Base-by-base conservation (phyloP, 2,797 vertebrate species). In the Pelodytes ibericus region DNA sequence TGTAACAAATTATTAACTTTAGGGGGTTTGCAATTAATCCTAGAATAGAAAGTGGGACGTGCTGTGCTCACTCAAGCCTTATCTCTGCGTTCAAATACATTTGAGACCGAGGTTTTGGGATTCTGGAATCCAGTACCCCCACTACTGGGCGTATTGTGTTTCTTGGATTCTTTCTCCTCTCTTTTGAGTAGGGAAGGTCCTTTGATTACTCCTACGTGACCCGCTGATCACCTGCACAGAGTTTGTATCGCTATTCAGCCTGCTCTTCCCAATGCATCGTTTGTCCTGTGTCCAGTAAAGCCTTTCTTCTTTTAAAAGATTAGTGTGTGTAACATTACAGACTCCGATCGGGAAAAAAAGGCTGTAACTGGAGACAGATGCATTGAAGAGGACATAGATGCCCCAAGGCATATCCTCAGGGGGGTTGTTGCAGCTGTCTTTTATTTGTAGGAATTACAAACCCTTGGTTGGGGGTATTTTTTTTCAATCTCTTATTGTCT, bases 101-200 rank as follows among this genome's bases (percentile, higher is more conserved):
- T 44, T 10, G 3, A 15, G 41, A 44, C 13, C 3, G 41, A 16
- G 41, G 41, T 16, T 13, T 44, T 20, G 20, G 3, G 11, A 22
- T 53, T 7, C 20, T 53, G 31, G 81, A 74, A 77, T 84, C 83
- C 25, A 0, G 0, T 71, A 77, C 2, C 8, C 79, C 80, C 74
- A 81, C 80, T 87, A 82, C 81, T 79, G 84, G 80, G 80, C 79
- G 82, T 86, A 86, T 88, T 79, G 0, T 67, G 74, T 88, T 86
- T 82, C 87, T 56, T 0, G 56, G 80, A 81, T 84, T 39, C 81
- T 84, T 78, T 26, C 10, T 85, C 86, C 84, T 85, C 83, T 86
- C 82, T 82, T 80, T 82, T 83, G 81, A 83, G 84, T 3, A 3
- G 33, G 27, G 24, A 4, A 58, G 33, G 36, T 69, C 57, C 78